Conservation (phyloP, 2,888 invertebrate species). For the Bugula neritina region DNA sequence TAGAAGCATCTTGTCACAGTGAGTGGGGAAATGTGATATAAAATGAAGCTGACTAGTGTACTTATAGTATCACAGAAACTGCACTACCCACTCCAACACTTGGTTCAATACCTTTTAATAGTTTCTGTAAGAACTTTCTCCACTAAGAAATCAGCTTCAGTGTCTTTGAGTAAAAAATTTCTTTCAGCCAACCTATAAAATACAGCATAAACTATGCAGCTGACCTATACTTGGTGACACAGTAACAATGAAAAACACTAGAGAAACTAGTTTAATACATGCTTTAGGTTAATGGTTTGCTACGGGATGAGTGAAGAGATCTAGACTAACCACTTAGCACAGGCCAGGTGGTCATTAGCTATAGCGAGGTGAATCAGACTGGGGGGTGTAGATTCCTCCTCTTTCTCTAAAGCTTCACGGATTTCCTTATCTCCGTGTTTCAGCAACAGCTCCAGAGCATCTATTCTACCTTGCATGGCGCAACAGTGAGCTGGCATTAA, state of each 20-base stretch:
- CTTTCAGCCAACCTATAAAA: constrained; percentile 42
- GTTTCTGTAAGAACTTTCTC: constrained; percentile 47
- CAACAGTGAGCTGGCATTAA: constrained; percentile 50
- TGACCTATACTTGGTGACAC: too few relatives aligned
- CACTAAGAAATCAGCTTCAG: constrained; percentile 45
- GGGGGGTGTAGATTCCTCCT: constrained; percentile 38
- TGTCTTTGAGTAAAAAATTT: constrained; percentile 45
- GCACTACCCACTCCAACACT: too few relatives aligned
- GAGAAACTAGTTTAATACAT: too few relatives aligned
- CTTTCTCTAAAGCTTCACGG: constrained; percentile 36
- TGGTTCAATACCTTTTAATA: constrained; percentile 46
- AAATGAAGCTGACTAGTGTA: too few relatives aligned
- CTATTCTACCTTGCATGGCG: constrained; percentile 50
- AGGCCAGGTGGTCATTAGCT: constrained; percentile 44
- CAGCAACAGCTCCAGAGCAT: constrained; percentile 43
- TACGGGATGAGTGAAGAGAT: too few relatives aligned
- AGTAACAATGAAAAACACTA: too few relatives aligned
- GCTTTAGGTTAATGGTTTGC: too few relatives aligned
- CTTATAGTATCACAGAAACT: too few relatives aligned
- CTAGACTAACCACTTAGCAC: constrained; percentile 46
- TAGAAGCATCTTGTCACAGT: too few relatives aligned
- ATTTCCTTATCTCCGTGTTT: constrained; percentile 34
- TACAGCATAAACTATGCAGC: too few relatives aligned
- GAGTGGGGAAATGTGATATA: too few relatives aligned
- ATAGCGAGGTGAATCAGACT: constrained; percentile 47